Evolutionary conservation across 2,888 invertebrate genomes (phyloP), one percentile per base, ranked within the genome.

Genomic region (Ochropacha duplaris): DNA sequence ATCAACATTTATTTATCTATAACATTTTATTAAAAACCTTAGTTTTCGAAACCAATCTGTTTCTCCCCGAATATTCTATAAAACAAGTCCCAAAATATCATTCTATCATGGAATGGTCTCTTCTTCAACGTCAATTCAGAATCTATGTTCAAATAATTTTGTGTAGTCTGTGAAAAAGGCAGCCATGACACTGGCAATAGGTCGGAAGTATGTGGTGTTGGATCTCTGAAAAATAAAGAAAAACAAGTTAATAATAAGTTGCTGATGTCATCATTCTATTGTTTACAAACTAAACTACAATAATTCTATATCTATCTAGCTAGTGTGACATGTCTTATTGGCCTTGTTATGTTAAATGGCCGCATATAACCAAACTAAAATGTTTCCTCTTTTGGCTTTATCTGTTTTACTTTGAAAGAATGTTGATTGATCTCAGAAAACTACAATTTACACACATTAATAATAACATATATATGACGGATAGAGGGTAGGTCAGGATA

Each of bases 61-160:
- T 51, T 31, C 1, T 51, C 28, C 19, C 31, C 19, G 19, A 12
- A 51, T 19, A 31, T 31, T 19, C 28, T 51, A 24, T 59, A 59
- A 8, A 59, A 56, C 2, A 56, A 31, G 50, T 59, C 31, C 59
- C 59, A 59, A 22, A 59, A 56, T 8, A 50, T 49, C 59, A 59
- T 56, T 28, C 56, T 39, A 2, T 39, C 8, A 8, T 56, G 22
- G 12, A 44, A 34, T 0, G 56, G 56, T 3, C 56, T 39, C 4
- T 49, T 44, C 11, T 14, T 12, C 9, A 59, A 4, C 5, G 22
- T 34, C 3, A 56, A 49, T n/a, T 59, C 54, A 2, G 9, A 24
- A 19, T 49, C 54, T 6, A 59, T 50, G 22, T 49, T n/a, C 28
- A 59, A 11, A 34, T 56, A 59, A 8, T 39, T 26, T 14, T 50